Conservation (phyloP, 2,113 vertebrate genomes). For the Callionymus lyra region DNA sequence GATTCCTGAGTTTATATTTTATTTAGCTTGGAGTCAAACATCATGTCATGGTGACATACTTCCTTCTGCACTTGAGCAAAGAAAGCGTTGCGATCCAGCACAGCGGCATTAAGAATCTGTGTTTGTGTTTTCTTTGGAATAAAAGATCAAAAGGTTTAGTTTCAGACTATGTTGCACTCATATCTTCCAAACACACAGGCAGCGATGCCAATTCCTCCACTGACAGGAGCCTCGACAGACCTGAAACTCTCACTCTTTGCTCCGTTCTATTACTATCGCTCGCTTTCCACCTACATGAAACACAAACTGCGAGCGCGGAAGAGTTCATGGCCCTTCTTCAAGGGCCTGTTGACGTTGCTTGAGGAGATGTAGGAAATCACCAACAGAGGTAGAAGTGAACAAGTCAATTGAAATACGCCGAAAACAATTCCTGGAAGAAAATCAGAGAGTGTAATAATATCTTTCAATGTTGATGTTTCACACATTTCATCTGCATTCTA, state of each 20-base stretch:
- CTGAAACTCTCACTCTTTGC: slow-evolving; percentile 26
- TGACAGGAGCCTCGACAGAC: slow-evolving; percentile 30
- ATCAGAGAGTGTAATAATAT: background rate
- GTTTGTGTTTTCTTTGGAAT: slow-evolving; percentile 33
- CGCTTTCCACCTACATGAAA: slow-evolving; percentile 23
- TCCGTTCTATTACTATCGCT: slow-evolving; percentile 29
- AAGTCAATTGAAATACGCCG: slow-evolving; percentile 26
- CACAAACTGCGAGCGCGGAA: slow-evolving; percentile 26
- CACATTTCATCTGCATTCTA: background rate
- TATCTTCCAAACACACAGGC: slow-evolving; percentile 35
- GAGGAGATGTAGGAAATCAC: slow-evolving; percentile 37
- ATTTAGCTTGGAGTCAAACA: background rate
- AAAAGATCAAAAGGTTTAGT: slow-evolving; percentile 36
- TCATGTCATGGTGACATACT: slow-evolving; percentile 1
- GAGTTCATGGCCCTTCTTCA: slow-evolving; percentile 30
- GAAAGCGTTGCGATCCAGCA: background rate
- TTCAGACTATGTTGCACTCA: slow-evolving; percentile 27
- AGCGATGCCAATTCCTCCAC: slow-evolving; percentile 24
- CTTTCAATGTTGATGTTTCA: background rate
- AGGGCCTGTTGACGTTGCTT: slow-evolving; percentile 22
- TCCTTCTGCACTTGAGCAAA: background rate
- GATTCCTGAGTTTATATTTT: no score
- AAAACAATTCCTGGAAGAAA: slow-evolving; percentile 4
- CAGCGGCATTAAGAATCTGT: slow-evolving; percentile 21
- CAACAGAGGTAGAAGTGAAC: slow-evolving; percentile 24